Evolutionary conservation across 2,797 vertebrate species (phyloP).

Genomic region (Echiichthys vipera): DNA sequence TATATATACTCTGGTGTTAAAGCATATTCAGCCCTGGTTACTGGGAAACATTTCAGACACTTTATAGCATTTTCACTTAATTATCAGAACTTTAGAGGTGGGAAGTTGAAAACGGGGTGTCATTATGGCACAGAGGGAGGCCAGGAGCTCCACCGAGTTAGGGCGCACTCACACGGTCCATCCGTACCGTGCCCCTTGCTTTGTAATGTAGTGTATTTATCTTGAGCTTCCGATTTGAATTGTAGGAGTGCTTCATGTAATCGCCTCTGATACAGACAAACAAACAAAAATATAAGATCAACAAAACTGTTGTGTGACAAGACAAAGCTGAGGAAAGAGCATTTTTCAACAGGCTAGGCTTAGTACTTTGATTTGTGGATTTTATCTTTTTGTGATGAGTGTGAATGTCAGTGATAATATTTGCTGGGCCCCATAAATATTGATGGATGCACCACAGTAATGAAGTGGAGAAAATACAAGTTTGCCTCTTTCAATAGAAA

Average conservation of each 20-base stretch:
- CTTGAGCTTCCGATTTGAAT: slow-evolving; percentile 39
- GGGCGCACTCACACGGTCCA: too few relatives aligned
- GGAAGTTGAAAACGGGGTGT: slow-evolving; percentile 29
- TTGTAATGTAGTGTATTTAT: slow-evolving; percentile 54
- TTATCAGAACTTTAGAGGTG: slow-evolving; percentile 18
- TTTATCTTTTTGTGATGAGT: slow-evolving; percentile 50
- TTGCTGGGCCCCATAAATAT: slow-evolving; percentile 63
- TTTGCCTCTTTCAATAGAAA: not conserved
- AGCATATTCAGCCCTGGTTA: not conserved
- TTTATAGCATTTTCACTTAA: slow-evolving; percentile 1
- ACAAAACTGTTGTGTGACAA: slow-evolving; percentile 50
- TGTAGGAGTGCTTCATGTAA: slow-evolving; percentile 32
- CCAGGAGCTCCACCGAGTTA: slow-evolving; percentile 15
- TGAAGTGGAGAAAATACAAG: slow-evolving; percentile 53
- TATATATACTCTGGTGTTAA: not conserved
- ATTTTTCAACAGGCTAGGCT: slow-evolving; percentile 38
- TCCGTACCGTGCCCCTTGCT: too few relatives aligned
- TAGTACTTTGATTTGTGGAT: slow-evolving; percentile 55
- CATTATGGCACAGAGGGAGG: slow-evolving; percentile 16
- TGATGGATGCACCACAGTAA: slow-evolving; percentile 46
- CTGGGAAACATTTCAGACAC: slow-evolving; percentile 8
- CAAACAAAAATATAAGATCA: slow-evolving; percentile 59
- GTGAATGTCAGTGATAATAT: slow-evolving; percentile 54
- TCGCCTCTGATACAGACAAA: slow-evolving; percentile 49
- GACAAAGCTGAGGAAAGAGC: slow-evolving; percentile 35